phyloP scores from a whole-genome alignment of 2,888 invertebrate genomes.

The Coleophora flavipennella region DNA sequence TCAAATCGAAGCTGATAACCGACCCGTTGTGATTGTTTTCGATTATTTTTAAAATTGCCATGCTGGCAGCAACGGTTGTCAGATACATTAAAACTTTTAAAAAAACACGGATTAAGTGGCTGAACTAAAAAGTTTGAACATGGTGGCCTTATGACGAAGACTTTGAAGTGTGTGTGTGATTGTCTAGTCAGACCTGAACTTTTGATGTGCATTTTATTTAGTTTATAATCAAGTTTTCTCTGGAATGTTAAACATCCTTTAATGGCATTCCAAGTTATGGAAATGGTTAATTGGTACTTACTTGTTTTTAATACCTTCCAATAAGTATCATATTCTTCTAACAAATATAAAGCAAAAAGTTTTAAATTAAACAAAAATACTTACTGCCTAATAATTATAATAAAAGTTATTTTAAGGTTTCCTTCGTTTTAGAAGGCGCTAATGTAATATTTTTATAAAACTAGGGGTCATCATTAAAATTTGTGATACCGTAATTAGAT shows the following conservation, averaged over 20 bases:
- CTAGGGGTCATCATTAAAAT: too few relatives aligned
- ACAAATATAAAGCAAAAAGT: neutral
- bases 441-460: conserved; percentile 11
- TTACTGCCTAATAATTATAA: conserved; percentile 1
- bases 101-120: neutral
- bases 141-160: conserved; percentile 15
- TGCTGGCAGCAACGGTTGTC: neutral
- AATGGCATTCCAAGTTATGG: conserved; percentile 18
- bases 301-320: conserved; percentile 10
- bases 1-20: conserved; percentile 15
- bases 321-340: conserved; percentile 1
- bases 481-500: neutral
- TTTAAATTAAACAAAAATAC: conserved; percentile 1
- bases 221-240: conserved; percentile 8
- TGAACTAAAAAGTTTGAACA: neutral
- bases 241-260: conserved; percentile 13
- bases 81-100: neutral
- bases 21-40: neutral
- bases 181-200: conserved; percentile 53
- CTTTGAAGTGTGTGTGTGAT: conserved; percentile 38
- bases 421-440: conserved; percentile 62
- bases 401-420: conserved; percentile 1
- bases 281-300: conserved; percentile 22
- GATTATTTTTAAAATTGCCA: too few relatives aligned
- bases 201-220: conserved; percentile 33